Conservation (phyloP, 2,888 invertebrate genomes). For the Dryomyza anilis region DNA sequence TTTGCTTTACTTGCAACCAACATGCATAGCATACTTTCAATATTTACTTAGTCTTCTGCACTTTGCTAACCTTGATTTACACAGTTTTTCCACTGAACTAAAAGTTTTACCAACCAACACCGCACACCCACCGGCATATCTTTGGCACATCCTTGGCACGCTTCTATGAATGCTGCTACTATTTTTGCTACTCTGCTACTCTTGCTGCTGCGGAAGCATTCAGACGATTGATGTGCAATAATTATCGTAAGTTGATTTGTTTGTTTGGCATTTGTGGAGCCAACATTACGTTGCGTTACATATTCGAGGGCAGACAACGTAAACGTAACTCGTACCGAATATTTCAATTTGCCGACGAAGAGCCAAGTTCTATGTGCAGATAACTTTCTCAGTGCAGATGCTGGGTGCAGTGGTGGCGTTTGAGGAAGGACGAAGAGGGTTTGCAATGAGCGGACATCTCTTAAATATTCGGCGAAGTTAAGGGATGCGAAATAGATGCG, state of each 20-base stretch:
- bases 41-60: neutral
- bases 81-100: neutral
- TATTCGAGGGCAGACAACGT: neutral
- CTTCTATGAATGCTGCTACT: no score
- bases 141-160: no score
- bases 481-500: no score
- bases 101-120: neutral
- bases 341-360: slow-evolving; percentile 12
- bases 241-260: slow-evolving; percentile 57
- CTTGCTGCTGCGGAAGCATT: slow-evolving; percentile 32
- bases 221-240: slow-evolving; percentile 54
- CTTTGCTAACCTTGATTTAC: neutral
- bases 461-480: no score
- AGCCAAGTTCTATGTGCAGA: neutral
- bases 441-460: no score
- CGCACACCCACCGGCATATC: no score
- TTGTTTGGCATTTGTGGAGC: slow-evolving; percentile 43
- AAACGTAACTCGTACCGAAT: neutral
- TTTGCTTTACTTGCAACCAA: neutral
- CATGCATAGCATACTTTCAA: no score
- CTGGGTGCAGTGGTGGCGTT: neutral
- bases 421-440: neutral
- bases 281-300: neutral
- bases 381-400: neutral
- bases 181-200: no score